A percentile compares a stretch with the other conserved stretches of the same genome.
phyloP scores from a whole-genome alignment of 2,113 vertebrate genomes.

The Pteropus alecto region DNA sequence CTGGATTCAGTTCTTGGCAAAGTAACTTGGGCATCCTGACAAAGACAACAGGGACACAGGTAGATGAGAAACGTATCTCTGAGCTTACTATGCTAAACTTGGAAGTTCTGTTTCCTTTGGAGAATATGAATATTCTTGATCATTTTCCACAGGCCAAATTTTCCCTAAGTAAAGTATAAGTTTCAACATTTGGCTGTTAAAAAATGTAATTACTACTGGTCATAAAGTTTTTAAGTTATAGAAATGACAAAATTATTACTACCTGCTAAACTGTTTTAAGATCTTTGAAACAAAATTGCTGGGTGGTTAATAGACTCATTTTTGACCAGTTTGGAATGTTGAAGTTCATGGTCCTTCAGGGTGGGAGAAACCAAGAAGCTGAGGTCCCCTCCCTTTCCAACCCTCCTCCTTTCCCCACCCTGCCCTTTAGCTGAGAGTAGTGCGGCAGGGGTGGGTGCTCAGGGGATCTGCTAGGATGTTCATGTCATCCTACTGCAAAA shows the following conservation, averaged over 20 bases:
- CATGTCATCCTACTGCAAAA: neutral
- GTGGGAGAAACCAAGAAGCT: neutral
- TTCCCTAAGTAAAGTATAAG: neutral
- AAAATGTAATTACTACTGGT: neutral
- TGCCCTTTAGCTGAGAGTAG: neutral
- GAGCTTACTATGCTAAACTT: neutral
- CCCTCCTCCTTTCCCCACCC: neutral
- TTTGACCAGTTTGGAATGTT: neutral
- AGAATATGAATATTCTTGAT: neutral
- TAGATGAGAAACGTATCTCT: neutral
- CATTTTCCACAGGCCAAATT: neutral
- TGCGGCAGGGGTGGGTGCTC: neutral
- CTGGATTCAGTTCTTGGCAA: neutral
- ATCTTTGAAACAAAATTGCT: neutral
- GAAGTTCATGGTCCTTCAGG: neutral
- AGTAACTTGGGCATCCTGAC: neutral
- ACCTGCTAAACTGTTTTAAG: neutral
- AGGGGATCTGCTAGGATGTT: neutral
- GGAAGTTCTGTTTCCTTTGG: neutral
- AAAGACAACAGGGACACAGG: neutral
- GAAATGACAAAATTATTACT: neutral
- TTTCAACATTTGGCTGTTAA: neutral
- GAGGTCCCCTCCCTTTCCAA: neutral
- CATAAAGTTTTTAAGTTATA: neutral
- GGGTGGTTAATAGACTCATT: neutral